These are phyloP conservation scores for Larimichthys polyactis DNA, from an alignment of 2,113 vertebrate genomes.

Conservation along the genomic window DNA sequence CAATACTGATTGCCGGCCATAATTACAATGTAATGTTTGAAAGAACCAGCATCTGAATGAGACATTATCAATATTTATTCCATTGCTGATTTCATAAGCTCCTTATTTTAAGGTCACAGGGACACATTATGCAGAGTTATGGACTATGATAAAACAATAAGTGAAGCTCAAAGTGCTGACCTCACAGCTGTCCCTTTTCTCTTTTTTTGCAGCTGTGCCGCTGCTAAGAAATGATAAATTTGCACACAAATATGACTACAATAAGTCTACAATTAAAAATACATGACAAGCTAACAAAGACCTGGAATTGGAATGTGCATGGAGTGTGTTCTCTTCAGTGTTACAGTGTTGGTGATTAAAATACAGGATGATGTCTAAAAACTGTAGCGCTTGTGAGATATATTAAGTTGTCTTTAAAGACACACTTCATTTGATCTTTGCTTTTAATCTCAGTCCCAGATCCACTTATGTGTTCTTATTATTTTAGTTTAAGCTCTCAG, in stretches of 20 bases:
- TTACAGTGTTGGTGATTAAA: constrained; percentile 1
- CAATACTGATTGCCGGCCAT: constrained; percentile 58
- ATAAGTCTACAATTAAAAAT: neutral
- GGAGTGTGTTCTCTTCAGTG: neutral
- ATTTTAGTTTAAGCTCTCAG: neutral
- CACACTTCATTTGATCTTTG: neutral
- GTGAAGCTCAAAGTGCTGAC: constrained; percentile 25
- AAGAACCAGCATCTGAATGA: constrained; percentile 61
- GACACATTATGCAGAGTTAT: constrained; percentile 61
- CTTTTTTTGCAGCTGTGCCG: neutral
- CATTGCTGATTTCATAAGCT: constrained; percentile 63
- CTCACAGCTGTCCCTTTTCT: constrained; percentile 12
- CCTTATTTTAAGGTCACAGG: constrained; percentile 59
- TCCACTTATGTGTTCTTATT: neutral
- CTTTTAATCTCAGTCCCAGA: neutral
- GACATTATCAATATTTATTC: constrained; percentile 75
- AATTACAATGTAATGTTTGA: constrained; percentile 64
- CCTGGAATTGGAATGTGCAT: neutral
- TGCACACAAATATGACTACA: neutral
- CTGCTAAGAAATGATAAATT: neutral
- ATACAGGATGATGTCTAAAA: neutral
- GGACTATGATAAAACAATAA: constrained; percentile 50
- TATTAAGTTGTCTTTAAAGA: neutral
- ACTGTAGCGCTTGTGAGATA: neutral
- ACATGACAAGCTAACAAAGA: neutral